Evolutionary conservation across 2,888 invertebrate genomes (phyloP).

Genomic region (Ophion ventricosus): DNA sequence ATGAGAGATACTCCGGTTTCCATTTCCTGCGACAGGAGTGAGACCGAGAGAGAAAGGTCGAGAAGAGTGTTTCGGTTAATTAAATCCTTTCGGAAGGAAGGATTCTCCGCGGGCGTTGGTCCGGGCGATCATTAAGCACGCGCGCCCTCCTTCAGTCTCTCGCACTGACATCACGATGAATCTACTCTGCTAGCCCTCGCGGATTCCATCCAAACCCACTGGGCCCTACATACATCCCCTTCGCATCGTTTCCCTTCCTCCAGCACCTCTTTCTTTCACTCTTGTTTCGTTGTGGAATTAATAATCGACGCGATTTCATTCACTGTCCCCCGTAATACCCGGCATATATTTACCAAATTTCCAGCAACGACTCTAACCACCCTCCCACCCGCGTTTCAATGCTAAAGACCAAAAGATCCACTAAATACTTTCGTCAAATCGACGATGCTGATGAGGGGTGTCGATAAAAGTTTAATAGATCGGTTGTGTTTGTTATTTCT

Average conservation of each 20-base stretch:
- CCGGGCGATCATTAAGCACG: conserved; percentile 61
- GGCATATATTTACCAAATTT: conserved; percentile 55
- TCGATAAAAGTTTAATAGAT: not conserved
- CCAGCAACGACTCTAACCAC: too few species aligned
- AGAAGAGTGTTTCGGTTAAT: conserved; percentile 66
- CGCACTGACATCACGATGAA: conserved; percentile 60
- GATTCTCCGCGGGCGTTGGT: conserved; percentile 45
- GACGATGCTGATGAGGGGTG: not conserved
- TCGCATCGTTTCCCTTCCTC: conserved; percentile 56
- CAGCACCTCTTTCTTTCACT: conserved; percentile 36
- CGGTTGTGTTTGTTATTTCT: too few species aligned
- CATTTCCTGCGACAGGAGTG: conserved; percentile 22
- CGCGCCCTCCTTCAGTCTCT: conserved; percentile 12
- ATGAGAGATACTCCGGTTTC: conserved; percentile 17
- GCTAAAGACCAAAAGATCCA: not conserved
- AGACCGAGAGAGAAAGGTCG: conserved; percentile 50
- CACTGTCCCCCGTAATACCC: conserved; percentile 58
- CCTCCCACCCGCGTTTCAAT: too few species aligned
- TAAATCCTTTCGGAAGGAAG: conserved; percentile 67
- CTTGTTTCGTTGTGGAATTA: conserved; percentile 52
- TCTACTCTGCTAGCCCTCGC: conserved; percentile 50
- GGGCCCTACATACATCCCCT: conserved; percentile 47
- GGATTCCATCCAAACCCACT: conserved; percentile 53
- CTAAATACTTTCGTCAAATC: conserved; percentile 41
- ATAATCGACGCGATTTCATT: conserved; percentile 67